A percentile compares a stretch with the other conserved stretches of the same genome.
phyloP scores from a whole-genome alignment of 2,888 invertebrate species.

The Rutpela maculata region DNA sequence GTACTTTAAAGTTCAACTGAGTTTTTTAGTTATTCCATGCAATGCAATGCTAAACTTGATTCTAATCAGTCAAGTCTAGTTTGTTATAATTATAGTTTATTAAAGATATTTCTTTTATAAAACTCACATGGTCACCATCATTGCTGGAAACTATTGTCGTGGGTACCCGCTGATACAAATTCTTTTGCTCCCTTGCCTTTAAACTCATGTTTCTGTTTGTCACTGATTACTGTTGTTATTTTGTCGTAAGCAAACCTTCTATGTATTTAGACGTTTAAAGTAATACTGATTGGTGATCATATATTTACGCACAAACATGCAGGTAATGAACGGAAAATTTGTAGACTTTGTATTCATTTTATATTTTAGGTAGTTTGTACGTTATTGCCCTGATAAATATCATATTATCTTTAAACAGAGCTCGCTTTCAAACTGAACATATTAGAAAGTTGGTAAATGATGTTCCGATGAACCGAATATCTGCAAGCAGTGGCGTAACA shows the following conservation, averaged over 20 bases:
- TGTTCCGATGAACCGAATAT: background rate
- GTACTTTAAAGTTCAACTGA: too few species aligned
- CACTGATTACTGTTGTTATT: background rate
- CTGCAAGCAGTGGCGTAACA: background rate
- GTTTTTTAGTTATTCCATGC: too few species aligned
- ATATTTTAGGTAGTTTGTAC: background rate
- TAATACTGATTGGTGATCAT: background rate
- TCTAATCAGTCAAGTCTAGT: too few species aligned
- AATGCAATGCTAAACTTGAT: too few species aligned
- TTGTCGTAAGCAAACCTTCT: background rate
- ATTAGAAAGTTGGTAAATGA: background rate
- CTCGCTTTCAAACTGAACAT: background rate
- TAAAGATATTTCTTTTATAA: background rate
- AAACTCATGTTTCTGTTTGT: background rate
- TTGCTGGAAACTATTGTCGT: conserved; percentile 36
- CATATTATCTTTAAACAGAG: background rate
- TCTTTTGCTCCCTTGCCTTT: background rate
- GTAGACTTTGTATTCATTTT: background rate
- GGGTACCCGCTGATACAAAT: conserved; percentile 17
- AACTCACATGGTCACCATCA: conserved; percentile 31
- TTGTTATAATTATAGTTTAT: too few species aligned
- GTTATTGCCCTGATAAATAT: background rate
- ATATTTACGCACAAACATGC: background rate
- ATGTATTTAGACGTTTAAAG: too few species aligned
- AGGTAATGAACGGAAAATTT: conserved; percentile 1